These are phyloP conservation scores for Stratiolaelaps scimitus DNA, from an alignment of 1,140 invertebrate genomes.

Conservation along the genomic window DNA sequence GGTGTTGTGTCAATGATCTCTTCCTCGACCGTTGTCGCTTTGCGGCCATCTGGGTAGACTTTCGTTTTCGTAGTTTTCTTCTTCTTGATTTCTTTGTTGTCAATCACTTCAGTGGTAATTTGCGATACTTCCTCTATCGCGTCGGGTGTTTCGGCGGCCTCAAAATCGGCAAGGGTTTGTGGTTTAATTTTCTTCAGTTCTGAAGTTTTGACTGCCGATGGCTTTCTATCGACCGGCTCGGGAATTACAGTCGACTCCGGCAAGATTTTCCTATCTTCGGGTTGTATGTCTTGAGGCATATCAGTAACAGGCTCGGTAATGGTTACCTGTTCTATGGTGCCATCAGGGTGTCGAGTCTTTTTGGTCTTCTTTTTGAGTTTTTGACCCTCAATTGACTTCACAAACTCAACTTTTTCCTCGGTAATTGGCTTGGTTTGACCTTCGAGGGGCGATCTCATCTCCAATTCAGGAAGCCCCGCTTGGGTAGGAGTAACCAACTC, in stretches of 20 bases:
- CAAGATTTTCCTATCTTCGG: no score
- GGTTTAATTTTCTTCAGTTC: no score
- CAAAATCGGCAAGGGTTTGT: no score
- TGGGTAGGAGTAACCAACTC: background rate
- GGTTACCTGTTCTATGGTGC: background rate
- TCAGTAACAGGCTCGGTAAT: background rate
- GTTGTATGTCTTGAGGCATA: no score
- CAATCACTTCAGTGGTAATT: no score
- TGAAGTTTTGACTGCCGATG: no score
- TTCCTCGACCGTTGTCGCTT: background rate
- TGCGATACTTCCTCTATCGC: no score
- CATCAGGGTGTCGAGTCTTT: background rate
- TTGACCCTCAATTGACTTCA: no score
- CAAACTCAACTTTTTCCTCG: background rate
- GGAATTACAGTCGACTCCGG: no score
- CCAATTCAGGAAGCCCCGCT: background rate
- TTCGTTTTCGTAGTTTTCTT: background rate
- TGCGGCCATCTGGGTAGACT: background rate
- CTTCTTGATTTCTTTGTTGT: background rate
- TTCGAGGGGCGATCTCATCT: background rate
- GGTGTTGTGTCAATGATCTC: background rate
- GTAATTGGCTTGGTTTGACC: slow-evolving; percentile 3
- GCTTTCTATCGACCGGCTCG: no score
- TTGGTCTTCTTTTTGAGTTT: no score
- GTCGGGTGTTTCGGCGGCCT: no score